Evolutionary conservation across 92 coral and sea anemone genomes (phyloP).

Genomic region (Zoanthus solanderi): DNA sequence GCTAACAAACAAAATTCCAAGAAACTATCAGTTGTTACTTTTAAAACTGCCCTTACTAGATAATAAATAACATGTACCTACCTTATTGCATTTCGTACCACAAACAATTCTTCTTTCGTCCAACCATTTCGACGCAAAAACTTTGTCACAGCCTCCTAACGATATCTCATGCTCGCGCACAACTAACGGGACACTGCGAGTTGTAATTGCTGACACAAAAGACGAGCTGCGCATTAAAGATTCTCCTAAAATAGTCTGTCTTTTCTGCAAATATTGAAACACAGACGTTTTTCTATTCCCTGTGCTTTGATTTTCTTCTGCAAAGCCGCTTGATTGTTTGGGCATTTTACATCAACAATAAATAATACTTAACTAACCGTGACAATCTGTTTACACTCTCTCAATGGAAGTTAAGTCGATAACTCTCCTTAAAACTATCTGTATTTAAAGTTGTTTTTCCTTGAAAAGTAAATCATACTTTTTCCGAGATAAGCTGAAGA

Average conservation of each 20-base stretch:
- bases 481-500: background rate
- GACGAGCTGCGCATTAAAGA: conserved; percentile 42
- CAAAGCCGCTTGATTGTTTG: conserved; percentile 2
- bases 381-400: background rate
- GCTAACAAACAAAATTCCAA: background rate
- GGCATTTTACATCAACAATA: conserved; percentile 20
- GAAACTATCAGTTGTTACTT: background rate
- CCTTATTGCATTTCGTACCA: conserved; percentile 98
- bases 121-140: conserved; percentile 96
- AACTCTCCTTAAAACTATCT: background rate
- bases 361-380: background rate
- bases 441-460: background rate
- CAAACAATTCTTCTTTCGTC: conserved; percentile 87
- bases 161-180: conserved; percentile 70
- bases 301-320: conserved; percentile 17
- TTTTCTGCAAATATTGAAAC: conserved; percentile 64
- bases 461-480: background rate
- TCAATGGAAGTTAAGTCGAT: background rate
- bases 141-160: conserved; percentile 81
- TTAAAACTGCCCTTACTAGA: background rate
- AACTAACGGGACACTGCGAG: conserved; percentile 69
- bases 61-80: conserved; percentile 19
- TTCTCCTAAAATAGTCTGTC: conserved; percentile 52
- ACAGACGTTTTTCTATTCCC: conserved; percentile 54
- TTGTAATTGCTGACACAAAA: conserved; percentile 55